phyloP scores from a whole-genome alignment of 2,888 invertebrate species.

The Aethes cnicana region DNA sequence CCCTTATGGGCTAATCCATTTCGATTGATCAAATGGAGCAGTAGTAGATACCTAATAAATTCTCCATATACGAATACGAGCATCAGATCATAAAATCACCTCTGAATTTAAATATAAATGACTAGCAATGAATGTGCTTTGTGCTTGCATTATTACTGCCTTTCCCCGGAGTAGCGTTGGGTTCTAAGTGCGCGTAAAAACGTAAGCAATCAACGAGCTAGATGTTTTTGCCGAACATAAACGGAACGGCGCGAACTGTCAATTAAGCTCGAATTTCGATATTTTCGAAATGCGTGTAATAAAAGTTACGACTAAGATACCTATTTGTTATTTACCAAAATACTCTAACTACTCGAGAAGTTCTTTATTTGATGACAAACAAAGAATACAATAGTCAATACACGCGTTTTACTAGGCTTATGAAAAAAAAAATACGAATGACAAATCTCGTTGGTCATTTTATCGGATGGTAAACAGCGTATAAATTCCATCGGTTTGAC shows the following conservation, averaged over 20 bases:
- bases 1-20: too few species aligned
- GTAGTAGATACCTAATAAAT: too few species aligned
- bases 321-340: too few species aligned
- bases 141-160: slow-evolving; percentile 51
- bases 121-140: slow-evolving; percentile 56
- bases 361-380: too few species aligned
- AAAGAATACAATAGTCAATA: too few species aligned
- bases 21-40: too few species aligned
- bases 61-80: too few species aligned
- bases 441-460: too few species aligned
- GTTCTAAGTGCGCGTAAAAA: slow-evolving; percentile 76
- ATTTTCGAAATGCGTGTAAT: slow-evolving; percentile 61
- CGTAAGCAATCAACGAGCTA: slow-evolving; percentile 73
- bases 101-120: slow-evolving; percentile 50
- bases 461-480: background rate
- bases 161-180: slow-evolving; percentile 45
- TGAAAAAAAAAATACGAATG: too few species aligned
- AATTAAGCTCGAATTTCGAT: slow-evolving; percentile 74
- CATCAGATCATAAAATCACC: slow-evolving; percentile 1
- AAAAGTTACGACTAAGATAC: too few species aligned
- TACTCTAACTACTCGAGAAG: too few species aligned
- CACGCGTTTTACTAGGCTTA: too few species aligned
- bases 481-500: slow-evolving; percentile 43
- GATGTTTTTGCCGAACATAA: slow-evolving; percentile 75
- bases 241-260: slow-evolving; percentile 72